Evolutionary conservation across 2,797 vertebrate species (phyloP), one percentile per base, ranked within the genome.

Genomic region (Pseudochaenichthys georgianus): DNA sequence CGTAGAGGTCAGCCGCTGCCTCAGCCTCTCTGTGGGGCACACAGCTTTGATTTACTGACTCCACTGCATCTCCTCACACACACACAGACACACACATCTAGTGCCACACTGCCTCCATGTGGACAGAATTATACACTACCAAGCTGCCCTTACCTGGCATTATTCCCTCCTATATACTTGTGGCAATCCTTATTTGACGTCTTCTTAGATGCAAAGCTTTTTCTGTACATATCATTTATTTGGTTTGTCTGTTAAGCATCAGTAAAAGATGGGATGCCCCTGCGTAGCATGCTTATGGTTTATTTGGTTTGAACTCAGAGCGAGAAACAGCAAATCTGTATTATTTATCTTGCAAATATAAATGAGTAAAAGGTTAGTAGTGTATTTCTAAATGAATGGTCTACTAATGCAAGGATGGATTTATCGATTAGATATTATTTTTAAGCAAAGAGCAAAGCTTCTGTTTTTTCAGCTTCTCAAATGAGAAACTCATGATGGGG

Each of bases 1-100:
- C 86, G 80, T 84, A 65, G 90, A 92, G 92, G 92, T 93, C 92
- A 93, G 90, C 84, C 88, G 89, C 89, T 88, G 89, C 89, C 89
- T 91, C 87, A 87, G 87, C 88, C 88, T 87, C 89, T 88, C 89
- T 82, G 91, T 84, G 85, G 88, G 89, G 82, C 63, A 70, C 85
- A 53, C 48, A 65, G 86, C 90, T 89, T 87, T 92, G 90, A 91
- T 92, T 92, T 90, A 90, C 82, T 64, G 82, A 87, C 83, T 84
- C 84, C 73, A 72, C 86, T 90, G 89, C 89, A 86, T 85, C 87
- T 77, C 84, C 80, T 68, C 55, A 64, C 75, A 50, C 73, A 52
- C 75, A 50, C 73, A 52, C 47, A 46, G 68, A 77, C 69, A 38
- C 28, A 41, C 16, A 57, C 19, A 54, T 64, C 73, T 73, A 41